Base-by-base conservation (phyloP, 2,888 invertebrate genomes). In the Zhuqinia jingwanae region DNA sequence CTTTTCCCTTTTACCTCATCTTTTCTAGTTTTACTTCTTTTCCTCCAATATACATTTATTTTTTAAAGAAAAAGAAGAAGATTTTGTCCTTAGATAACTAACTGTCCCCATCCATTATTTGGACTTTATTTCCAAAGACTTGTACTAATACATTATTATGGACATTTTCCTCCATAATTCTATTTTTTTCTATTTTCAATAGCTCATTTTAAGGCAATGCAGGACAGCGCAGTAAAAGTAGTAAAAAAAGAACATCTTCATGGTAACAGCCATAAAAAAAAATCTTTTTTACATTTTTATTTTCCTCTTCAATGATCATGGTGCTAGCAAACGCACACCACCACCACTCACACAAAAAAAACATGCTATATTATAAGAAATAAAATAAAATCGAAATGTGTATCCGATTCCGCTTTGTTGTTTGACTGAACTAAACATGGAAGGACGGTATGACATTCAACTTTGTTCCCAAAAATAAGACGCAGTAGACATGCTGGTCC, bases 261-360 rank as follows among this genome's bases (percentile, higher is more conserved):
- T 65, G 65, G 30, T 36, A 8, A 13, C 53, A 45, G 25, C 70
- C 45, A 70, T 70, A 70, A 45, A 42, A 45, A 45, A 22, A n/a
- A n/a, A n/a, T n/a, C n/a, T n/a, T n/a, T 68, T 68, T 22, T 22
- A 68, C 68, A 68, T 45, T 68, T 45, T 68, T 68, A 42, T 68
- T 68, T 68, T 68, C 68, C 45, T n/a, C 20, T 68, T 45, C 22
- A 20, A 11, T 45, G 1, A 17, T 20, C 13, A n/a, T n/a, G n/a
- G n/a, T n/a, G n/a, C n/a, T 3, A 53, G 15, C 15, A 13, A 8
- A 17, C 17, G 53, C 17, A n/a, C n/a, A n/a, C 53, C 53, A 53
- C 17, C 17, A 2, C 3, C 11, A 17, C n/a, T 8, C 53, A 17
- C 3, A 3, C 15, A 53, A 13, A 53, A 53, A 3, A 3, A n/a